Conservation (phyloP, 2,113 vertebrate species). For the Paratilapia polleni region DNA sequence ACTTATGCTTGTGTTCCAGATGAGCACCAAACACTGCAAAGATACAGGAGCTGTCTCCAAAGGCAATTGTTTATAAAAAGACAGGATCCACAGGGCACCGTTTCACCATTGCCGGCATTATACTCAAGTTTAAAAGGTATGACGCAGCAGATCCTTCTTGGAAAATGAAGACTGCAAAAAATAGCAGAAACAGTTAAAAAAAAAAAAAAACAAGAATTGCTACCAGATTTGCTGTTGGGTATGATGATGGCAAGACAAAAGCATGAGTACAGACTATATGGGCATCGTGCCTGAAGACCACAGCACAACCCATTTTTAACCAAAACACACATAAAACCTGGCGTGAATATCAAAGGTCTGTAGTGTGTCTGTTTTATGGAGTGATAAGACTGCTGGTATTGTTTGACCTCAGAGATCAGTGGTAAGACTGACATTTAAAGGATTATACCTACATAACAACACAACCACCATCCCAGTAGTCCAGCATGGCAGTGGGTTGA, state of each 20-base stretch:
- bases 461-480: too few relatives aligned
- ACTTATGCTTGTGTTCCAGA: neutral
- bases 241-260: neutral
- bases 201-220: neutral
- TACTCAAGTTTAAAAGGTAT: too few relatives aligned
- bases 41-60: neutral
- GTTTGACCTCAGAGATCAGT: neutral
- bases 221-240: neutral
- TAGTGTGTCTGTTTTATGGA: neutral
- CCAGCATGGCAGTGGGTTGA: too few relatives aligned
- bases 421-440: neutral
- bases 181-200: too few relatives aligned
- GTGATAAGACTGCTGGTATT: neutral
- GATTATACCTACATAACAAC: too few relatives aligned
- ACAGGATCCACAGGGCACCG: neutral
- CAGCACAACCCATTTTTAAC: neutral
- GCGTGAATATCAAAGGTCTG: neutral
- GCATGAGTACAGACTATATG: neutral
- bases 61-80: neutral
- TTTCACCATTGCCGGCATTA: neutral
- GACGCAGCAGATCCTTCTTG: too few relatives aligned
- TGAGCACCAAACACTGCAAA: neutral
- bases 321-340: neutral
- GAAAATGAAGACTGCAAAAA: too few relatives aligned
- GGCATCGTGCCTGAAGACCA: neutral